Conservation (phyloP, 2,888 invertebrate genomes). For the Anarsia innoxiella region DNA sequence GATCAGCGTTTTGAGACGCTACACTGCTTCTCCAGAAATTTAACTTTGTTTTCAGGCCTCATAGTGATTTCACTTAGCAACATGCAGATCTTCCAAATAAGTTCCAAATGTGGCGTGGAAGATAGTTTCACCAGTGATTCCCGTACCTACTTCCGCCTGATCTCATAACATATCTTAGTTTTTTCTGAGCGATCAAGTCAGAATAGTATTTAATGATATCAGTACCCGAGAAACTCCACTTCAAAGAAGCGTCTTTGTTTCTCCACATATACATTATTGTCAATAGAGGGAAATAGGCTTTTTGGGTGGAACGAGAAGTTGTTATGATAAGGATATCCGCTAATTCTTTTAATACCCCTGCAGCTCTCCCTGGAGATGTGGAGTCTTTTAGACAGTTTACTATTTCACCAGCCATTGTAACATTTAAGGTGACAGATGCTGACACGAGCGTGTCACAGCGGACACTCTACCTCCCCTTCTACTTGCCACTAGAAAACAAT, state of each 20-base stretch:
- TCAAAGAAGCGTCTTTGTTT: background rate
- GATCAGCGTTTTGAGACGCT: background rate
- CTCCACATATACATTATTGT: background rate
- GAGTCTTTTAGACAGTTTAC: slow-evolving; percentile 18
- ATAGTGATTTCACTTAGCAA: no score
- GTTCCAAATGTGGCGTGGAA: slow-evolving; percentile 23
- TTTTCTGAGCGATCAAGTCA: background rate
- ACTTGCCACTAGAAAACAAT: no score
- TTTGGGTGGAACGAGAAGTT: slow-evolving; percentile 22
- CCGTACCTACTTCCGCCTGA: slow-evolving; percentile 13
- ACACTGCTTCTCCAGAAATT: background rate
- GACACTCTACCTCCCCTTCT: no score
- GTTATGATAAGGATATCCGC: slow-evolving; percentile 23
- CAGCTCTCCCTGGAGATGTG: slow-evolving; percentile 18
- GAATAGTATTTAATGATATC: slow-evolving; percentile 5
- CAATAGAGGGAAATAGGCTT: slow-evolving; percentile 18
- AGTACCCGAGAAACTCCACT: slow-evolving; percentile 6
- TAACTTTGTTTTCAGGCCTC: background rate
- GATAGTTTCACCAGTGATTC: slow-evolving; percentile 15
- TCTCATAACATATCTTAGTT: slow-evolving; percentile 15
- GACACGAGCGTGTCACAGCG: no score
- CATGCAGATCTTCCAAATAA: slow-evolving; percentile 18
- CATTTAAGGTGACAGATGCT: no score
- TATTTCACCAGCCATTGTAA: slow-evolving; percentile 22
- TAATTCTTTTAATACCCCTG: slow-evolving; percentile 23